Evolutionary conservation across 2,888 invertebrate species (phyloP), one percentile per base, ranked within the genome.

Genomic region (Hirtodrosophila duncani): DNA sequence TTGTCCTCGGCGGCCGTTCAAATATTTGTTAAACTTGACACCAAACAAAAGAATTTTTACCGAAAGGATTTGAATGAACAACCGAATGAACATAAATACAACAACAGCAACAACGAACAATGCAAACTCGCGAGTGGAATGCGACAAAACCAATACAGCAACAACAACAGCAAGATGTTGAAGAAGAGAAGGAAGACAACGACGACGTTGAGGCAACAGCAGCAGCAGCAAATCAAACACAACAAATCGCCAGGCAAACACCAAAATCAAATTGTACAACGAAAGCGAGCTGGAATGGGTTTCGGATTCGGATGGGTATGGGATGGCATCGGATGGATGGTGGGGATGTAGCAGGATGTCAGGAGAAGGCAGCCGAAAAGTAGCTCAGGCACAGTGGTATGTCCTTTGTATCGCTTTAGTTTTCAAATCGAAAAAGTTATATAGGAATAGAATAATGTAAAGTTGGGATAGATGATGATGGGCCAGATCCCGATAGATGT

Each of bases 11-110:
- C 48, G 59, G 63, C 60, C 63, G 74, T 70, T 71, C 64, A 83
- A 83, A 82, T 82, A 80, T 83, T 83, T 82, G 83, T 79, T 83
- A 80, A 83, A 83, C 83, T 83, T 83, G 83, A 83, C 83, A 83
- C 83, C 83, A 83, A 81, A 83, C 83, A 83, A 83, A 83, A 83
- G 81, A 81, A 81, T 79, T 79, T n/a, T 81, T 78, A 75, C 81
- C 83, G 75, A 79, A 77, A 68, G 67, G 64, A 77, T 71, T 79
- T 75, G 67, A 75, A 74, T 79, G 72, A 74, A 74, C 57, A 33
- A 31, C 14, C 30, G 17, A 8, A 36, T 37, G 3, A 10, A 26
- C 9, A 27, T 31, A 31, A 24, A 33, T 41, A 39, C 3, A 17
- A 16, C 2, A 11, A 42, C 9, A 2, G 8, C 21, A 8, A 36